Evolutionary conservation across 2,888 invertebrate genomes (phyloP).

Genomic region (Protonemura montana): DNA sequence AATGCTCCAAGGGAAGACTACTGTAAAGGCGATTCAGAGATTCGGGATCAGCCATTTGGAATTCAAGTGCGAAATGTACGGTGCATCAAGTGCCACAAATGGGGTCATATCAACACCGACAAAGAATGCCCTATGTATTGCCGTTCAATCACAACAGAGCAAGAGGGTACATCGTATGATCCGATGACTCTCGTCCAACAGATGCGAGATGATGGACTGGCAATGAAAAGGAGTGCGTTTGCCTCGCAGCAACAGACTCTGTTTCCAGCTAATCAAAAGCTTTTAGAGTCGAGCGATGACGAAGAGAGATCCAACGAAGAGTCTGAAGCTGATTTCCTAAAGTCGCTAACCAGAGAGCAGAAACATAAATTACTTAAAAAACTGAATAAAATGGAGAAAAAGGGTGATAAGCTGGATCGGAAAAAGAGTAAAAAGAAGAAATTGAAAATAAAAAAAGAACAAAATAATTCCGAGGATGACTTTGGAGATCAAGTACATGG

Average conservation of each 20-base stretch:
- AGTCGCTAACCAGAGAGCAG: conserved; percentile 84
- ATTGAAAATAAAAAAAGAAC: conserved; percentile 36
- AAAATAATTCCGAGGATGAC: not conserved
- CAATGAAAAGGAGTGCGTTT: conserved; percentile 76
- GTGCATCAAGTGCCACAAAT: conserved; percentile 98
- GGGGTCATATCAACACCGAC: conserved; percentile 99
- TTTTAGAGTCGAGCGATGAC: conserved; percentile 61
- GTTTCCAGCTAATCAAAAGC: conserved; percentile 56
- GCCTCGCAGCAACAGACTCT: conserved; percentile 60
- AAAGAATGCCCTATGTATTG: conserved; percentile 93
- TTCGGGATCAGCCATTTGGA: conserved; percentile 98
- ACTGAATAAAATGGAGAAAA: conserved; percentile 53
- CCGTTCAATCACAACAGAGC: conserved; percentile 60
- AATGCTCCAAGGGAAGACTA: conserved; percentile 98
- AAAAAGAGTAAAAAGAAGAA: conserved; percentile 49
- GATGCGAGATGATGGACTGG: conserved; percentile 91
- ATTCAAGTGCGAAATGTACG: conserved; percentile 96
- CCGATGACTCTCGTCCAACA: conserved; percentile 82
- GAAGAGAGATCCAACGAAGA: conserved; percentile 59
- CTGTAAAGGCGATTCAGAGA: conserved; percentile 96
- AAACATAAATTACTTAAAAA: conserved; percentile 85
- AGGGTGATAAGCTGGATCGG: conserved; percentile 52
- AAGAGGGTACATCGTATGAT: conserved; percentile 61
- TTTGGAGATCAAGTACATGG: not conserved
- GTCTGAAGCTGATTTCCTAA: conserved; percentile 81